These are phyloP conservation scores for Megalopta genalis DNA, from an alignment of 1,140 invertebrate species.

Conservation along the genomic window DNA sequence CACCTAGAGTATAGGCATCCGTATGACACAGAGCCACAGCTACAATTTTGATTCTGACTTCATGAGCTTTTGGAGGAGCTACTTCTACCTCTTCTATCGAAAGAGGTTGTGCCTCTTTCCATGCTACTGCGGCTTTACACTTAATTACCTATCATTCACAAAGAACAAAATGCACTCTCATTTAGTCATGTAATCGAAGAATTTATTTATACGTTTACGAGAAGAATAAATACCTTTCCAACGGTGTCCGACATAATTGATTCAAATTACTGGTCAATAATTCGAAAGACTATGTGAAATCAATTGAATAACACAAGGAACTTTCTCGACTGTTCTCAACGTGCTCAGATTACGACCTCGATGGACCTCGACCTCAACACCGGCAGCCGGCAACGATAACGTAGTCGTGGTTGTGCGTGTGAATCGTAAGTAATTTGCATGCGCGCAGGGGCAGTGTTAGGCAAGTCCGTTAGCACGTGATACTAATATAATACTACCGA, in stretches of 20 bases:
- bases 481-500: not conserved
- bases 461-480: too few relatives aligned
- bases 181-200: too few relatives aligned
- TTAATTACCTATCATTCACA: slow-evolving; percentile 85
- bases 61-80: slow-evolving; percentile 93
- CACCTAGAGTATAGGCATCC: slow-evolving; percentile 95
- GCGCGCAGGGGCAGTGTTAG: too few relatives aligned
- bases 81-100: slow-evolving; percentile 95
- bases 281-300: not conserved
- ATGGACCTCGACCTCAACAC: too few relatives aligned
- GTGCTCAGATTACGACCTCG: too few relatives aligned
- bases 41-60: slow-evolving; percentile 90
- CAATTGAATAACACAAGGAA: not conserved
- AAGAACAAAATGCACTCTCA: slow-evolving; percentile 2
- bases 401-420: too few relatives aligned
- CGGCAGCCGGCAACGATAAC: too few relatives aligned
- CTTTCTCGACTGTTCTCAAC: not conserved
- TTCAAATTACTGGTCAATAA: not conserved
- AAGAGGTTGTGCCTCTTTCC: slow-evolving; percentile 92
- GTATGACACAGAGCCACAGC: slow-evolving; percentile 98
- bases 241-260: slow-evolving; percentile 58
- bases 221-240: slow-evolving; percentile 65
- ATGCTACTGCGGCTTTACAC: slow-evolving; percentile 95
- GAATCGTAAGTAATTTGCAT: too few relatives aligned
- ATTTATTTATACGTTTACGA: too few relatives aligned